phyloP scores from a whole-genome alignment of 2,888 invertebrate species.

The Dynastes tityus region DNA sequence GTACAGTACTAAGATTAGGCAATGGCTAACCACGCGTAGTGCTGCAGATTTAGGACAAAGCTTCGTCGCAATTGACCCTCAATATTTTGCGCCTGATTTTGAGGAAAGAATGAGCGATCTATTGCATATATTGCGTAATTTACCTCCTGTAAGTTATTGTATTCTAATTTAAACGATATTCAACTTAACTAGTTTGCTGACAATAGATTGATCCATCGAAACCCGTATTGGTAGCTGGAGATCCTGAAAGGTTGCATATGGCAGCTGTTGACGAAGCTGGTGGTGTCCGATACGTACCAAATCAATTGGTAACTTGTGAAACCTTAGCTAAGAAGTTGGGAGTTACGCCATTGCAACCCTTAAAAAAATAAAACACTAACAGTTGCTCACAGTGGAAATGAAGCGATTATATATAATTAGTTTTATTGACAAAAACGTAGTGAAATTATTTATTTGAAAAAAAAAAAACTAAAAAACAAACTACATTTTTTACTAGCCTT shows the following conservation, averaged over 20 bases:
- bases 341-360: conserved; percentile 65
- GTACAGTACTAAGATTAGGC: conserved; percentile 85
- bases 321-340: conserved; percentile 75
- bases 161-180: conserved; percentile 31
- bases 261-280: conserved; percentile 79
- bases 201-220: conserved; percentile 70
- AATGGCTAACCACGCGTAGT: conserved; percentile 79
- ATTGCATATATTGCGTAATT: conserved; percentile 77
- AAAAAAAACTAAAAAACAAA: too few relatives aligned
- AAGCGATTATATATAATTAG: too few relatives aligned
- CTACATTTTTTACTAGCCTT: too few relatives aligned
- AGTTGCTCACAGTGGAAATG: too few relatives aligned
- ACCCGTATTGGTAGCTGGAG: conserved; percentile 88
- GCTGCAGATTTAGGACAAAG: conserved; percentile 90
- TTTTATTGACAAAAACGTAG: too few relatives aligned
- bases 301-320: conserved; percentile 81
- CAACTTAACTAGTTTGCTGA: background rate
- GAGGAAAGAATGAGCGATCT: conserved; percentile 82
- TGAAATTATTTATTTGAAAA: too few relatives aligned
- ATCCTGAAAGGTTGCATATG: conserved; percentile 84
- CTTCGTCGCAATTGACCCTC: conserved; percentile 90
- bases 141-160: conserved; percentile 75
- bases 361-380: too few relatives aligned
- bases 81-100: conserved; percentile 86
- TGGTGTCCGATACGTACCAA: conserved; percentile 83